Evolutionary conservation across 1,140 invertebrate genomes (phyloP).

Genomic region (Agrilus planipennis): DNA sequence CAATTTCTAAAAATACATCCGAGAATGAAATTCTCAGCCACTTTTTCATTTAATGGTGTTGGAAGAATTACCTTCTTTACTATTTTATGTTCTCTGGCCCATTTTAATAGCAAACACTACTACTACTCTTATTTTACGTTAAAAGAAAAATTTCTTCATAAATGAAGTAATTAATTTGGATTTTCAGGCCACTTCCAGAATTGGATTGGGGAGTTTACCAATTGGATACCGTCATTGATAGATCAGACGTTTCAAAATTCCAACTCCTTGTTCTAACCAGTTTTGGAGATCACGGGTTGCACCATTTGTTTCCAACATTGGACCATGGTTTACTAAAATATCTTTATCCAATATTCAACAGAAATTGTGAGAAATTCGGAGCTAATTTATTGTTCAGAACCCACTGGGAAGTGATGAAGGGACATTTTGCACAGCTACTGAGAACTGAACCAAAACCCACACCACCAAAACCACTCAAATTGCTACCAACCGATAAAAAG

Average conservation of each 20-base stretch:
- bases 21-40: too few relatives aligned
- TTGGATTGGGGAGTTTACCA: constrained; percentile 67
- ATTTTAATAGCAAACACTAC: too few relatives aligned
- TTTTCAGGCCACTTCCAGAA: too few relatives aligned
- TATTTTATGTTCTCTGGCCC: too few relatives aligned
- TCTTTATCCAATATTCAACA: constrained; percentile 50
- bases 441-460: constrained; percentile 30
- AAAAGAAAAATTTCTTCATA: too few relatives aligned
- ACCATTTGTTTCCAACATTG: constrained; percentile 74
- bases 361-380: constrained; percentile 58
- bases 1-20: too few relatives aligned
- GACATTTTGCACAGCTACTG: constrained; percentile 55
- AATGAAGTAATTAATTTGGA: too few relatives aligned
- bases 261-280: constrained; percentile 53
- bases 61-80: too few relatives aligned
- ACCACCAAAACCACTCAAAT: too few relatives aligned
- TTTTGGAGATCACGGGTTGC: constrained; percentile 65
- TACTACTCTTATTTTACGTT: too few relatives aligned
- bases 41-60: too few relatives aligned
- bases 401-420: constrained; percentile 49
- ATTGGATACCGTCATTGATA: constrained; percentile 60
- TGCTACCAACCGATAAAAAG: too few relatives aligned
- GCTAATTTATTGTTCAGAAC: constrained; percentile 42
- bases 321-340: constrained; percentile 59
- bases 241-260: constrained; percentile 51